Evolutionary conservation across 2,888 invertebrate genomes (phyloP).

Genomic region (Tipula helvola): DNA sequence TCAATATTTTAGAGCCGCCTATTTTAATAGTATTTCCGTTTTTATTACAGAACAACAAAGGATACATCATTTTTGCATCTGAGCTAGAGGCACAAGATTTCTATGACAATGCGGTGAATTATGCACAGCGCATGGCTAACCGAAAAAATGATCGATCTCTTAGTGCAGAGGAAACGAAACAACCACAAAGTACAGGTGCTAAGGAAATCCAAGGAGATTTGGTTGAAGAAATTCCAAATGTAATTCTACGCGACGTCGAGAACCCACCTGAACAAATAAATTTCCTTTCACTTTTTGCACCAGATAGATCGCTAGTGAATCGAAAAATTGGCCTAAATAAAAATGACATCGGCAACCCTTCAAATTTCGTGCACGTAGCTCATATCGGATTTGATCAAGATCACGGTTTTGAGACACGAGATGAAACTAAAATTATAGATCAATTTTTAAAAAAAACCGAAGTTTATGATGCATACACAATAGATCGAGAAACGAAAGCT

Average conservation of each 20-base stretch:
- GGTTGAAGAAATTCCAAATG: background rate
- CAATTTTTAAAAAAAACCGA: constrained; percentile 50
- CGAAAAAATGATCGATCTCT: background rate
- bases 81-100: constrained; percentile 76
- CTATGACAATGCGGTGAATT: constrained; percentile 35
- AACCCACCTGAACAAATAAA: background rate
- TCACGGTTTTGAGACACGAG: constrained; percentile 63
- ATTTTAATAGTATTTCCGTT: no score
- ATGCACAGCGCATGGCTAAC: background rate
- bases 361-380: constrained; percentile 75
- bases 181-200: background rate
- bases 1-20: no score
- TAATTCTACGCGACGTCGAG: background rate
- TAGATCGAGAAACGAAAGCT: constrained; percentile 72
- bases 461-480: constrained; percentile 64
- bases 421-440: constrained; percentile 40
- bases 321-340: constrained; percentile 32
- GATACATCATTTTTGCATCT: constrained; percentile 84
- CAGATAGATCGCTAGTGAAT: background rate
- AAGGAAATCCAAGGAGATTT: background rate
- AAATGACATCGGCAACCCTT: constrained; percentile 81
- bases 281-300: background rate
- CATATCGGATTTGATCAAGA: constrained; percentile 93
- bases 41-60: background rate
- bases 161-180: background rate